phyloP scores from a whole-genome alignment of 2,888 invertebrate species.

The Candidula unifasciata region DNA sequence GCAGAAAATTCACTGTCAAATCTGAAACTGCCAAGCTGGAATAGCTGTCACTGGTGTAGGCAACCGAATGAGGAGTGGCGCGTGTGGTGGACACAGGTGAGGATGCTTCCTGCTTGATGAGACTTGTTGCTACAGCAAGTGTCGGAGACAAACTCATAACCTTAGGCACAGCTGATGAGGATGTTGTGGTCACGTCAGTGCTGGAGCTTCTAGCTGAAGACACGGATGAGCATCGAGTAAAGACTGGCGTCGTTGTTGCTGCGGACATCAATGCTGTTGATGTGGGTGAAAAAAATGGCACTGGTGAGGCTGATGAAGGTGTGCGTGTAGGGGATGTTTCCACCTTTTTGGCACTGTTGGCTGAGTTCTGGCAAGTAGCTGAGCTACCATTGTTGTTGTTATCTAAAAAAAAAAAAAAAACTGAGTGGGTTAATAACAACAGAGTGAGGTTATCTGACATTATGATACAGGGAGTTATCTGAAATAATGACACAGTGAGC shows the following conservation, averaged over 20 bases:
- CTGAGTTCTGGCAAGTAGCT: conserved; percentile 24
- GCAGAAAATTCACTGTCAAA: conserved; percentile 81
- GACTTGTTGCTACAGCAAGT: conserved; percentile 26
- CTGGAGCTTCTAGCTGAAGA: not conserved
- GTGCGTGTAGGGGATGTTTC: conserved; percentile 33
- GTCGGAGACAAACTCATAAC: conserved; percentile 25
- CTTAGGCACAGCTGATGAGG: not conserved
- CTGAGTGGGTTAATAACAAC: too few species aligned
- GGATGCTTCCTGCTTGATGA: conserved; percentile 38
- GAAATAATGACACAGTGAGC: too few species aligned
- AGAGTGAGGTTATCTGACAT: too few species aligned
- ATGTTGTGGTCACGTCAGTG: conserved; percentile 14
- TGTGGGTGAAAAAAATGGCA: conserved; percentile 3
- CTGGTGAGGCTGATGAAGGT: conserved; percentile 30
- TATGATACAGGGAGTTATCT: too few species aligned
- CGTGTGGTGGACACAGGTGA: conserved; percentile 31
- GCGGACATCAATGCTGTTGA: conserved; percentile 42
- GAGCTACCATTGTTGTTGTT: not conserved
- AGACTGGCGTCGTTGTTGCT: not conserved
- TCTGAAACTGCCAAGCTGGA: conserved; percentile 85
- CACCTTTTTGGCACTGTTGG: conserved; percentile 37
- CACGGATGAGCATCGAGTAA: not conserved
- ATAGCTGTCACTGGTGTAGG: conserved; percentile 71
- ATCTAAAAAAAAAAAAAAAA: conserved; percentile 29
- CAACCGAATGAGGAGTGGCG: conserved; percentile 30